Conservation (phyloP, 2,797 vertebrate genomes). For the Cuculus canorus region DNA sequence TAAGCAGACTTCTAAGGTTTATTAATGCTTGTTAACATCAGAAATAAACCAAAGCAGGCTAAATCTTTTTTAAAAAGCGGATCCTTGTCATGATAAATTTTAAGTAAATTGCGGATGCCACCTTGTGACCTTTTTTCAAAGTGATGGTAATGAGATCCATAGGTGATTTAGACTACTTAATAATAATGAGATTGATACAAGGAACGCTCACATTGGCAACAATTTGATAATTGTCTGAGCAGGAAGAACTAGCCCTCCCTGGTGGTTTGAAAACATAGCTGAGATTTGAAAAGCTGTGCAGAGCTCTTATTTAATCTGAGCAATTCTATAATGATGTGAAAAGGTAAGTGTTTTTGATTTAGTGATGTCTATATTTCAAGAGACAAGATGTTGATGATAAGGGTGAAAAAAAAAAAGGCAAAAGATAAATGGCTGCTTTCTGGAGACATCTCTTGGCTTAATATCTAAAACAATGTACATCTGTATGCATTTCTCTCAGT, state of each 20-base stretch:
- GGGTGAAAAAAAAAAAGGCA: neutral
- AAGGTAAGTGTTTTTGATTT: slow-evolving; percentile 65
- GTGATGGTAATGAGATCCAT: slow-evolving; percentile 19
- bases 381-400: slow-evolving; percentile 47
- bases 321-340: slow-evolving; percentile 49
- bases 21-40: neutral
- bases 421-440: slow-evolving; percentile 55
- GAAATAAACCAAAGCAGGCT: neutral
- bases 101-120: slow-evolving; percentile 26
- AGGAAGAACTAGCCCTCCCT: slow-evolving; percentile 67
- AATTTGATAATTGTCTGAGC: slow-evolving; percentile 56
- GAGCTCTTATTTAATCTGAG: slow-evolving; percentile 55
- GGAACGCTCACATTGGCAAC: slow-evolving; percentile 11
- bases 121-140: neutral
- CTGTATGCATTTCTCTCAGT: slow-evolving; percentile 3
- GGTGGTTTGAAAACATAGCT: slow-evolving; percentile 67
- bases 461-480: slow-evolving; percentile 10
- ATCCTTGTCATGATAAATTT: neutral
- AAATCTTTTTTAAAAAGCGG: neutral
- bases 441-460: slow-evolving; percentile 63
- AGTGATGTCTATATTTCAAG: slow-evolving; percentile 57
- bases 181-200: slow-evolving; percentile 45
- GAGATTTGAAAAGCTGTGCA: slow-evolving; percentile 47
- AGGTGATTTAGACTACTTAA: slow-evolving; percentile 40
- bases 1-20: rapidly evolving